Base-by-base conservation (phyloP, 2,113 vertebrate genomes). In the Aptenodytes forsteri region DNA sequence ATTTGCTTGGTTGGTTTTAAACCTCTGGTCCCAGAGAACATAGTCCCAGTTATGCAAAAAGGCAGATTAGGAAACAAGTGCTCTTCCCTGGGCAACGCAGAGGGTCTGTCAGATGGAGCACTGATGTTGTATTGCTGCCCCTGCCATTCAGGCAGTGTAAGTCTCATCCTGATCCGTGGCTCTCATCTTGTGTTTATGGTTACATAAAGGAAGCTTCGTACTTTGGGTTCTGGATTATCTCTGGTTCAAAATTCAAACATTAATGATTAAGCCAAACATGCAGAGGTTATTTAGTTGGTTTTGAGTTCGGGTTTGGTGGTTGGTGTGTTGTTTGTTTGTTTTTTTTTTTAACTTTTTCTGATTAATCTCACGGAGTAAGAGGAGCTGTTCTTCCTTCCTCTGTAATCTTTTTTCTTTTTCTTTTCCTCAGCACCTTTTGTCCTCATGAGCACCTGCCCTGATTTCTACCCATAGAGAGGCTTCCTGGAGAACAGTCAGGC, bases 101-200 rank as follows among this genome's bases (percentile, higher is more conserved):
- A 3, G 46, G 15, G 23, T 64, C 66, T 49, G 30, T 9, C 58
- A 15, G 36, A 8, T 26, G 62, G 16, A 65, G 47, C 14, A 7
- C 23, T 30, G 76, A 1, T 29, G 20, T 3, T 27, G 36, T 13
- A 2, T 14, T 32, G 21, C 52, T 88, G 78, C 10, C 21, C 5
- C 21, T 50, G 54, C 64, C 23, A 3, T 18, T 11, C 0, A 1
- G 20, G 46, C 50, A 67, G 32, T 1, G 2, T 7, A n/a, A 26
- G 66, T 38, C 67, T 87, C 77, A 34, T 1, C 44, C 8, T 22
- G 9, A 17, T 15, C 67, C 12, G 0, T 23, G 83, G 30, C 78
- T 69, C 52, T 40, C 2, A 2, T 10, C 44, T 72, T 27, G 2
- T 30, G 25, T 15, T 21, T 27, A 5, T 16, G 13, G 13, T 34